A percentile compares a stretch with the other conserved stretches of the same genome.
Evolutionary conservation across 1,140 invertebrate genomes (phyloP).

Genomic region (Palaemon carinicauda): DNA sequence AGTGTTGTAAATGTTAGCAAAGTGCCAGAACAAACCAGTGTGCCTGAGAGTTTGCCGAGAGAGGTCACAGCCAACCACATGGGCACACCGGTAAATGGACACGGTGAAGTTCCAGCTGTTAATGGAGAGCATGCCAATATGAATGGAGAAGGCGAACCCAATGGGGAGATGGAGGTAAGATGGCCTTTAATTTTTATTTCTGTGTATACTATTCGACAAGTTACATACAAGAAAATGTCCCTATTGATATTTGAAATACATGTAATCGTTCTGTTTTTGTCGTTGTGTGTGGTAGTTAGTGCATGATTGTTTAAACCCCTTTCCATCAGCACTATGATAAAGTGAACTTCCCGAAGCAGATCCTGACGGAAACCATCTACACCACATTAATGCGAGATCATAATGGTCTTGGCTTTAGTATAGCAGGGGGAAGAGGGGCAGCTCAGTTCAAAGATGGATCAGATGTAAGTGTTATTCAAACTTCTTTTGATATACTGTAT

Average conservation of each 20-base stretch:
- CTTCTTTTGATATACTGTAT: background rate
- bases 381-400: slow-evolving; percentile 91
- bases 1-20: background rate
- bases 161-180: slow-evolving; percentile 48
- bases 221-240: background rate
- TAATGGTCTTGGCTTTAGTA: slow-evolving; percentile 92
- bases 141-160: slow-evolving; percentile 32
- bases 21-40: background rate
- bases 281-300: background rate
- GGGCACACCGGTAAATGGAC: slow-evolving; percentile 16
- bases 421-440: slow-evolving; percentile 92
- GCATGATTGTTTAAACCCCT: slow-evolving; percentile 27
- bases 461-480: slow-evolving; percentile 67
- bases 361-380: slow-evolving; percentile 76
- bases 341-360: slow-evolving; percentile 33
- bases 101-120: background rate
- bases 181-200: background rate
- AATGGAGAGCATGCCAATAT: slow-evolving; percentile 38
- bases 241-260: background rate
- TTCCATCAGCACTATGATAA: slow-evolving; percentile 29
- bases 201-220: background rate
- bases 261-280: background rate
- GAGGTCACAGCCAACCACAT: slow-evolving; percentile 36
- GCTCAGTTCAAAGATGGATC: slow-evolving; percentile 78
- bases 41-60: background rate